These are phyloP conservation scores for Parus major DNA, from an alignment of 2,113 vertebrate genomes.

Conservation along the genomic window DNA sequence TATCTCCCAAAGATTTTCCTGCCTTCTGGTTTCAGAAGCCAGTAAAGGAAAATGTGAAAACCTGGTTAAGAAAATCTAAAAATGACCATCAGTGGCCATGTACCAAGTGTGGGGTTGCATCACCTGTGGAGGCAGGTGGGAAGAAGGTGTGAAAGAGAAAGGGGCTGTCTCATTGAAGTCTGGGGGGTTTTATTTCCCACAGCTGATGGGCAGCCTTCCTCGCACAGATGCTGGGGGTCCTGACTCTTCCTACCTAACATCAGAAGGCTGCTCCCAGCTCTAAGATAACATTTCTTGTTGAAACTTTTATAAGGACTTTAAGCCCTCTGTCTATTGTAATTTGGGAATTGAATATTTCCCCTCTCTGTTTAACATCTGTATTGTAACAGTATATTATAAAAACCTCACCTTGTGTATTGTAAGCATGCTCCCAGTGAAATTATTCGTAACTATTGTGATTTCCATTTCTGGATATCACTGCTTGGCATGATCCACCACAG, in stretches of 20 bases:
- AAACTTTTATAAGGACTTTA: constrained; percentile 63
- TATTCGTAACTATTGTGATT: constrained; percentile 36
- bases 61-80: not conserved
- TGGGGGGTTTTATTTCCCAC: not conserved
- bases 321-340: constrained; percentile 28
- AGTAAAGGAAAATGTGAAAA: not conserved
- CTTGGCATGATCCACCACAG: constrained; percentile 21
- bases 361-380: constrained; percentile 68
- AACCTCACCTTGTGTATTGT: constrained; percentile 66
- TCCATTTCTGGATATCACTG: constrained; percentile 32
- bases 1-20: not conserved
- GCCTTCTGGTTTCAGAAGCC: not conserved
- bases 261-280: not conserved
- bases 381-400: constrained; percentile 36
- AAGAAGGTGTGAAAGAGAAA: not conserved
- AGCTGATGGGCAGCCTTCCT: not conserved
- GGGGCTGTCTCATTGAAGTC: not conserved
- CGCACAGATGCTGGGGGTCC: not conserved
- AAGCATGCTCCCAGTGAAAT: constrained; percentile 62
- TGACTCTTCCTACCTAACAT: not conserved
- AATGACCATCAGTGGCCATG: not conserved
- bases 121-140: not conserved
- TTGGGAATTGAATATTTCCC: constrained; percentile 35
- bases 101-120: not conserved
- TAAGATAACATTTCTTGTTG: constrained; percentile 1